Base-by-base conservation (phyloP, 2,888 invertebrate genomes). In the Gastracanthus pulcherrimus region DNA sequence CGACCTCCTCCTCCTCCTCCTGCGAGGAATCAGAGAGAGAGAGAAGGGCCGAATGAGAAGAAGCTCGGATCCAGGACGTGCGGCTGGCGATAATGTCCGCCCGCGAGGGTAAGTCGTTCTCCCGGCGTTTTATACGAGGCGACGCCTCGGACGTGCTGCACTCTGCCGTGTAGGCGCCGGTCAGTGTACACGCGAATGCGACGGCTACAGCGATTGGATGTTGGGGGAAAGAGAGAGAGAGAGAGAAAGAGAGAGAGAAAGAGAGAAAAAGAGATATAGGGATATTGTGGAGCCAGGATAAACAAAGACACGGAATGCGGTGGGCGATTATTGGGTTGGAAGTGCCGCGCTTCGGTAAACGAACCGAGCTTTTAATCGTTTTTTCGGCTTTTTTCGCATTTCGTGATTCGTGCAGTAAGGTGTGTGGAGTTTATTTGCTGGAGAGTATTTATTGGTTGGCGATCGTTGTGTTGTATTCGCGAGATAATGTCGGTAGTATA, bases 101-200 rank as follows among this genome's bases (percentile, higher is more conserved):
- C 55, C 5, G 1, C 26, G 31, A 19, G 60, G 31, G 26, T 26
- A 38, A 66, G 66, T 66, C n/a, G n/a, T 2, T n/a, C 34, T 26
- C 26, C 11, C 23, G 38, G 23, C 38, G 55, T 55, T 26, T 55
- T 55, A 48, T 38, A 26, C 71, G 71, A 38, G 36, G 13, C 58
- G 55, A 58, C 26, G 38, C 58, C 16, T 36, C 31, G 23, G 60
- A 74, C 72, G 72, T 74, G 72, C 58, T 19, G 31, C 29, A 7
- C 26, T 11, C n/a, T 5, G n/a, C 31, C 34, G 23, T 5, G 16
- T 23, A n/a, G 9, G 23, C 23, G 34, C 41, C 16, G n/a, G n/a
- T n/a, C n/a, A n/a, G n/a, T n/a, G n/a, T n/a, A n/a, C n/a, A n/a
- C n/a, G n/a, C n/a, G n/a, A n/a, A n/a, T n/a, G n/a, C 67, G 38